Percentiles rank a stretch among this genome's conserved stretches.
Conservation (phyloP, 2,888 invertebrate species). For the Petrolisthes manimaculis region DNA sequence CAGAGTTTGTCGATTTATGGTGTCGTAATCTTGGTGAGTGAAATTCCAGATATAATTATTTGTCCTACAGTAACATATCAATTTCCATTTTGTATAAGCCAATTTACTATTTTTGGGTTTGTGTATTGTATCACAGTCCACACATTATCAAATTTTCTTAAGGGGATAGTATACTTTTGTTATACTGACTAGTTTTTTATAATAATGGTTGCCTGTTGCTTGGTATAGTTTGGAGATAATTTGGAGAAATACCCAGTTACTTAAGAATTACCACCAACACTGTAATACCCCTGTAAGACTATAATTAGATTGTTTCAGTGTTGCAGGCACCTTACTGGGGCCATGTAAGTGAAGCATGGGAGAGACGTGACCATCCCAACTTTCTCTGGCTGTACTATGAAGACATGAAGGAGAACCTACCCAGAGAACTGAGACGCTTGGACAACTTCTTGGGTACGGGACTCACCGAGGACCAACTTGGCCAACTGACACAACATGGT, state of each 20-base stretch:
- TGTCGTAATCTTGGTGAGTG: constrained; percentile 16
- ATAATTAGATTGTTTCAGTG: not conserved
- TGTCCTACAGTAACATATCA: no score
- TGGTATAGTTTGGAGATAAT: no score
- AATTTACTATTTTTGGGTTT: no score
- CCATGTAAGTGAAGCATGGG: constrained; percentile 33
- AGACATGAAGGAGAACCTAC: constrained; percentile 39
- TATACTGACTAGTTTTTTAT: no score
- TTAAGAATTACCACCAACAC: not conserved
- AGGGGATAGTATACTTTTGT: no score
- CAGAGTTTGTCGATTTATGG: constrained; percentile 37
- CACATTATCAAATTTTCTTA: no score
- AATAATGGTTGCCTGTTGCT: no score
- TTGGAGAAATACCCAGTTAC: no score
- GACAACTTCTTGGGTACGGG: constrained; percentile 31
- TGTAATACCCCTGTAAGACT: not conserved
- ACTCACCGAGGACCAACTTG: constrained; percentile 34
- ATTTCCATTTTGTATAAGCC: no score
- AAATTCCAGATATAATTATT: no score
- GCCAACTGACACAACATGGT: constrained; percentile 19
- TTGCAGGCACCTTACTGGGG: constrained; percentile 37
- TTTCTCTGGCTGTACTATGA: constrained; percentile 42
- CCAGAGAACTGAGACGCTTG: constrained; percentile 30
- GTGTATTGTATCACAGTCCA: no score
- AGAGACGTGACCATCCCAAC: constrained; percentile 29